Conservation (phyloP, 2,888 invertebrate genomes). For the Epistrophe grossulariae region DNA sequence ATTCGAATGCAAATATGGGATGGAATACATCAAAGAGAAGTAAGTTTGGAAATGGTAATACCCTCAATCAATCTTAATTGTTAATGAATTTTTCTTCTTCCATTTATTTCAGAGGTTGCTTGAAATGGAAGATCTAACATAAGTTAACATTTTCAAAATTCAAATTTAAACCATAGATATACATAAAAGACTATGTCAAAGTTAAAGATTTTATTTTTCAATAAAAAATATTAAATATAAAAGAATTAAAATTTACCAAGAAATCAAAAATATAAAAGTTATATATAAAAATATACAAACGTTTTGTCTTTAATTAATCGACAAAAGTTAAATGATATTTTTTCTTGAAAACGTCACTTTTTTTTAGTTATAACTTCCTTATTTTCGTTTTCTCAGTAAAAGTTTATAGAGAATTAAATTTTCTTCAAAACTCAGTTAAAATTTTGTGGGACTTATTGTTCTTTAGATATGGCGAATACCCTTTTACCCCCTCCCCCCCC, state of each 20-base stretch:
- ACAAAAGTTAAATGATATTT: too few species aligned
- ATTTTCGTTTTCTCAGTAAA: too few species aligned
- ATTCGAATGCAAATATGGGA: conserved; percentile 79
- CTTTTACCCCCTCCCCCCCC: too few species aligned
- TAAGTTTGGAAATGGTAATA: conserved; percentile 74
- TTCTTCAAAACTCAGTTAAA: too few species aligned
- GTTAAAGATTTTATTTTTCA: not conserved
- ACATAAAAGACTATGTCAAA: not conserved
- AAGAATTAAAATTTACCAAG: not conserved
- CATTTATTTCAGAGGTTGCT: conserved; percentile 75
- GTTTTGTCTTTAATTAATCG: too few species aligned
- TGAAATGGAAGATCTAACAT: conserved; percentile 25
- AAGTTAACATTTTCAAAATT: not conserved
- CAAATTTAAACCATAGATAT: not conserved
- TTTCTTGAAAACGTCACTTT: too few species aligned
- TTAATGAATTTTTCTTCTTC: not conserved
- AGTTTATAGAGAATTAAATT: too few species aligned
- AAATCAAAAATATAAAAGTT: not conserved
- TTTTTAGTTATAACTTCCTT: too few species aligned
- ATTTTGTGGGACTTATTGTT: too few species aligned
- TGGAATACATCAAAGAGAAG: conserved; percentile 81
- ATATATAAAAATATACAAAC: too few species aligned
- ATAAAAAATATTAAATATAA: not conserved
- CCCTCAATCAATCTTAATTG: not conserved
- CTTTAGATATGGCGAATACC: too few species aligned